phyloP scores from a whole-genome alignment of 2,888 invertebrate species.

The Tipula lateralis region DNA sequence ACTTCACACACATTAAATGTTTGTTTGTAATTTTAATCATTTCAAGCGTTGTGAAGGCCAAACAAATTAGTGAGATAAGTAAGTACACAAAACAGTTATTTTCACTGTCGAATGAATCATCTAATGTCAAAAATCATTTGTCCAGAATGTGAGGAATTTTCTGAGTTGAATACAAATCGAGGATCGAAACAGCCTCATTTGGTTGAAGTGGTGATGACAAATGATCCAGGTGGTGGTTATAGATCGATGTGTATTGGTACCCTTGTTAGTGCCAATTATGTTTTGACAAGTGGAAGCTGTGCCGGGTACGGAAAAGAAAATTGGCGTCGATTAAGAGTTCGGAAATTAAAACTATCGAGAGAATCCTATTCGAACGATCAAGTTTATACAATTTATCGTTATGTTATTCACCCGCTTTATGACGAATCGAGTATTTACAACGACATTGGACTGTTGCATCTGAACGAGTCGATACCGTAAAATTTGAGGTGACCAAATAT shows the following conservation, averaged over 20 bases:
- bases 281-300: neutral
- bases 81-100: neutral
- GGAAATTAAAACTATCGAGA: neutral
- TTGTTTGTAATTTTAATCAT: neutral
- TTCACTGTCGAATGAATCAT: neutral
- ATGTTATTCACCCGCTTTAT: neutral
- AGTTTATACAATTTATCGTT: neutral
- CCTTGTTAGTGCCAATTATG: neutral
- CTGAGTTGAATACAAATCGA: neutral
- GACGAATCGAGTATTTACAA: neutral
- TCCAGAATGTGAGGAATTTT: neutral
- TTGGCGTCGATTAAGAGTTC: neutral
- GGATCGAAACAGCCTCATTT: neutral
- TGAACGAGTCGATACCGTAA: neutral
- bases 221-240: neutral
- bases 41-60: neutral
- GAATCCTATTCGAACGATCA: neutral
- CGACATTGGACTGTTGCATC: neutral
- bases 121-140: neutral
- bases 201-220: neutral
- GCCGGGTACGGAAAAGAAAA: neutral
- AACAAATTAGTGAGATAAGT: neutral
- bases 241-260: neutral
- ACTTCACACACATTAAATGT: neutral
- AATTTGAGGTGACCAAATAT: neutral